A percentile compares a stretch with the other conserved stretches of the same genome.
Conservation (phyloP, 2,113 vertebrate genomes). For the Athene noctua region DNA sequence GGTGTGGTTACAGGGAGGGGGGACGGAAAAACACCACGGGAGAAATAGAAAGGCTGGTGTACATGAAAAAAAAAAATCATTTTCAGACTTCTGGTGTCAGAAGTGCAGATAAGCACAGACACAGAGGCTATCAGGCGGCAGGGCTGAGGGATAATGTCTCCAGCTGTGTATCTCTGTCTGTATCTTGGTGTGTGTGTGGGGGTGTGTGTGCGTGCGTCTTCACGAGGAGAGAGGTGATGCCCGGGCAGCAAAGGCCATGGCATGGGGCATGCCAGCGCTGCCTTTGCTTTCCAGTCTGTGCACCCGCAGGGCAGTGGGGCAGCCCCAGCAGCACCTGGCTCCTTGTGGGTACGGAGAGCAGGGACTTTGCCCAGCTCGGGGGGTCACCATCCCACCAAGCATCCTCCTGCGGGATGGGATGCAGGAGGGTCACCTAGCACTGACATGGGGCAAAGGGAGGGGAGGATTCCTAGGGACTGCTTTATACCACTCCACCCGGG, state of each 20-base stretch:
- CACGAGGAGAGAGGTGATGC: accelerated
- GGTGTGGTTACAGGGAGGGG: not conserved
- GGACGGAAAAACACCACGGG: not conserved
- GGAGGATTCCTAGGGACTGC: not conserved
- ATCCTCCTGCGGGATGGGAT: not conserved
- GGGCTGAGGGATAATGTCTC: not conserved
- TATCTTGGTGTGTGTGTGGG: not conserved
- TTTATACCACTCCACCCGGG: accelerated
- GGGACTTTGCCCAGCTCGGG: not conserved
- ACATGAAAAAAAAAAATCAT: not conserved
- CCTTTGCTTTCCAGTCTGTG: accelerated
- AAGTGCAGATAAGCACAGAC: not conserved
- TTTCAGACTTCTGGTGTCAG: not conserved
- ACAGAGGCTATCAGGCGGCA: not conserved
- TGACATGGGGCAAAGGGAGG: not conserved
- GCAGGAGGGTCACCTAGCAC: not conserved
- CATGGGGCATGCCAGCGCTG: accelerated
- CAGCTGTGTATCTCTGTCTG: not conserved
- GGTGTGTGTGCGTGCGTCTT: not conserved
- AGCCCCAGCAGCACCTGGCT: not conserved
- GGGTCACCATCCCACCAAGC: not conserved
- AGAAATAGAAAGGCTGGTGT: not conserved
- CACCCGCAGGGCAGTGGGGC: no score
- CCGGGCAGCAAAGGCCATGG: accelerated
- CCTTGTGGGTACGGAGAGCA: accelerated